Evolutionary conservation across 2,797 vertebrate genomes (phyloP).

Genomic region (Sphaeramia orbicularis): DNA sequence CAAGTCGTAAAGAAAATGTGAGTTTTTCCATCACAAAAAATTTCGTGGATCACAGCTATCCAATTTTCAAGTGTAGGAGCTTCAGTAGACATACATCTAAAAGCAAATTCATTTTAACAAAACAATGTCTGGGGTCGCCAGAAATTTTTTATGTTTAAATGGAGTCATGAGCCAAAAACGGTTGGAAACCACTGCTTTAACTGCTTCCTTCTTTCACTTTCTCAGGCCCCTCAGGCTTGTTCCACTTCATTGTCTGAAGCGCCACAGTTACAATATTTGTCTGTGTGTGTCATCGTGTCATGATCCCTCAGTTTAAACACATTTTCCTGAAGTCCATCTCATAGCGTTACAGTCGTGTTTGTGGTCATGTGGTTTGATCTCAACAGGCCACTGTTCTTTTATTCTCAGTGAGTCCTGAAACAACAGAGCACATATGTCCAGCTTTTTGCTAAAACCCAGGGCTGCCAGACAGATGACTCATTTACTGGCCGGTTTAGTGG

Average conservation of each 20-base stretch:
- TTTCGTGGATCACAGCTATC: too few species aligned
- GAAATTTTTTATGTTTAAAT: too few species aligned
- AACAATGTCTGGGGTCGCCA: too few species aligned
- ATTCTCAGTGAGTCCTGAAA: slow-evolving; percentile 43
- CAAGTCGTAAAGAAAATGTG: too few species aligned
- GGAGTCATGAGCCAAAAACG: too few species aligned
- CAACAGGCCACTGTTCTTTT: slow-evolving; percentile 32
- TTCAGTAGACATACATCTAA: too few species aligned
- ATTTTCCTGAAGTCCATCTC: slow-evolving; percentile 9
- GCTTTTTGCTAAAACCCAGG: slow-evolving; percentile 31
- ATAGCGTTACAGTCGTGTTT: slow-evolving; percentile 19
- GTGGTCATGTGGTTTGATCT: slow-evolving; percentile 25
- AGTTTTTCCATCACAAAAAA: too few species aligned
- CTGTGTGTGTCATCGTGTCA: background rate
- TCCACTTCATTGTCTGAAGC: background rate
- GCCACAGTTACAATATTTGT: slow-evolving; percentile 1
- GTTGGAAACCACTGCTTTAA: too few species aligned
- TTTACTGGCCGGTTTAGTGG: slow-evolving; percentile 45
- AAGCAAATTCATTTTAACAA: too few species aligned
- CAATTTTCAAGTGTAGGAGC: too few species aligned
- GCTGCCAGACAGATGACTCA: slow-evolving; percentile 58
- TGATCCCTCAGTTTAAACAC: background rate
- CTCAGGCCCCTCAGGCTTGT: background rate
- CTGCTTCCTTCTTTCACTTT: too few species aligned
- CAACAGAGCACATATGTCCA: slow-evolving; percentile 51